Evolutionary conservation across 1,140 invertebrate species (phyloP).

Genomic region (Drosophila arizonae): DNA sequence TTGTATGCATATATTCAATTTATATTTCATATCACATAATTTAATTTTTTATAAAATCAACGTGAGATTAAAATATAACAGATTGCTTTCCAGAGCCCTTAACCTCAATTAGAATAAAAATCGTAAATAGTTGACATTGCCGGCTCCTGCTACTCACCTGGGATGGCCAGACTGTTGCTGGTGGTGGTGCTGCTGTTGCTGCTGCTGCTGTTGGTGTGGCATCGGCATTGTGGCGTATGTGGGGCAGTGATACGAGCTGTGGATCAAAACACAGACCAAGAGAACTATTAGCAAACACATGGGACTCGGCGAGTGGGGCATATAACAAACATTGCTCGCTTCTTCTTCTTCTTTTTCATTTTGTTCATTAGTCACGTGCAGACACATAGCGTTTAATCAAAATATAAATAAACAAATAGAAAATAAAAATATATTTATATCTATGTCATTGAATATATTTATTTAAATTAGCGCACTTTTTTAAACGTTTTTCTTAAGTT

Average conservation of each 20-base stretch:
- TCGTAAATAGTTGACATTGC: not conserved
- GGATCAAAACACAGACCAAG: constrained; percentile 33
- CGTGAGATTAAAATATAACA: too few relatives aligned
- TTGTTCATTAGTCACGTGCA: constrained; percentile 65
- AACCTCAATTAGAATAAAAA: too few relatives aligned
- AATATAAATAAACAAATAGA: constrained; percentile 16
- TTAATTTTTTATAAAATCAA: too few relatives aligned
- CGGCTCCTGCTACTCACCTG: constrained; percentile 47
- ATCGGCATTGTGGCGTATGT: constrained; percentile 72
- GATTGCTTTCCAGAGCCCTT: too few relatives aligned
- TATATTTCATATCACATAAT: too few relatives aligned
- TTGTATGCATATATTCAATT: too few relatives aligned
- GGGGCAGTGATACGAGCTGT: constrained; percentile 80
- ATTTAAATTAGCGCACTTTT: constrained; percentile 46
- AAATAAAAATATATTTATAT: constrained; percentile 18
- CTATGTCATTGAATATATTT: constrained; percentile 18
- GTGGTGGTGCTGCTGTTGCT: constrained; percentile 58
- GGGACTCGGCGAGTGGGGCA: not conserved
- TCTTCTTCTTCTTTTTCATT: constrained; percentile 1
- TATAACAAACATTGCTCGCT: constrained; percentile 29
- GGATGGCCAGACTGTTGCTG: constrained; percentile 49
- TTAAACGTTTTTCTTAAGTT: constrained; percentile 10
- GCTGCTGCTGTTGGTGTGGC: constrained; percentile 60
- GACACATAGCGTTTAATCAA: constrained; percentile 68
- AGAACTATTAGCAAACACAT: constrained; percentile 29